These are phyloP conservation scores for Mercenaria mercenaria DNA, from an alignment of 1,140 invertebrate genomes.

Conservation along the genomic window DNA sequence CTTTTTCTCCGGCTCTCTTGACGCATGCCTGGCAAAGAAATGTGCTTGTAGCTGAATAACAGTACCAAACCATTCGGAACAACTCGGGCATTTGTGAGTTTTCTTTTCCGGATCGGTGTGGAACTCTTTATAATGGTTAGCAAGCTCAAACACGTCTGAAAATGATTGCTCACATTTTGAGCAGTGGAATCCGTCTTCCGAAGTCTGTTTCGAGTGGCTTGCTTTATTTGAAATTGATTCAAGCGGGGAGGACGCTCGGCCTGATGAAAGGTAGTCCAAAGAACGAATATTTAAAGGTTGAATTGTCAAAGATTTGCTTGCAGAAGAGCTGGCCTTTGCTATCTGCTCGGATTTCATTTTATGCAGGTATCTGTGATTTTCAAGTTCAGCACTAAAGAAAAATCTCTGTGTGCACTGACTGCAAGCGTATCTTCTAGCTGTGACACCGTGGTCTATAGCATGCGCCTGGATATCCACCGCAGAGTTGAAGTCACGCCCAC, in stretches of 20 bases:
- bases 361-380: constrained; percentile 92
- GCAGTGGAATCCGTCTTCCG: constrained; percentile 73
- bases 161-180: constrained; percentile 79
- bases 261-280: not conserved
- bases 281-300: not conserved
- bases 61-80: constrained; percentile 76
- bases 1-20: constrained; percentile 68
- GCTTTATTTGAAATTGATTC: not conserved
- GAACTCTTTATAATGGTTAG: constrained; percentile 77
- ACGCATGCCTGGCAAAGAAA: constrained; percentile 80
- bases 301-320: constrained; percentile 8
- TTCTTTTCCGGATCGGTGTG: constrained; percentile 73
- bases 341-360: constrained; percentile 43
- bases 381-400: constrained; percentile 96
- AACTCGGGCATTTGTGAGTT: constrained; percentile 81
- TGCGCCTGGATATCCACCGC: constrained; percentile 93
- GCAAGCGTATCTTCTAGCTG: constrained; percentile 94
- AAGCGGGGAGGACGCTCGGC: not conserved
- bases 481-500: constrained; percentile 94
- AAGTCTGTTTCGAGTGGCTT: constrained; percentile 6
- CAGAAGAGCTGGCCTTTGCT: not conserved
- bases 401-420: constrained; percentile 93
- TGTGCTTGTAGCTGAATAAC: constrained; percentile 82
- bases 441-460: constrained; percentile 93
- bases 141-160: constrained; percentile 72